Evolutionary conservation across 2,888 invertebrate species (phyloP).

Genomic region (Dinocampus coccinellae): DNA sequence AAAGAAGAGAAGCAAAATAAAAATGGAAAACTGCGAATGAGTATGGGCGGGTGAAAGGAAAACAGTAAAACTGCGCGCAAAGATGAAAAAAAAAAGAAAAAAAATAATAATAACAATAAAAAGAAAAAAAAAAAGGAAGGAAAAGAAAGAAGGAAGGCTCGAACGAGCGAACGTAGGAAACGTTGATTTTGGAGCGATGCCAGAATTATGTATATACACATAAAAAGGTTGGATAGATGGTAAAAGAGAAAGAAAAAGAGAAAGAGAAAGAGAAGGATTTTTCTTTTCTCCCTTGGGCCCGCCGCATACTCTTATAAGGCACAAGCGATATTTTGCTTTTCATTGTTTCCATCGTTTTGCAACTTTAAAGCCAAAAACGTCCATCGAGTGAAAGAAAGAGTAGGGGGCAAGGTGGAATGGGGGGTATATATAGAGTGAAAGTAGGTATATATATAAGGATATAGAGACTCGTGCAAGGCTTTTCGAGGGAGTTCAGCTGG

Average conservation of each 20-base stretch:
- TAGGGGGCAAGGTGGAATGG: too few relatives aligned
- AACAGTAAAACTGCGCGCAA: slow-evolving; percentile 1
- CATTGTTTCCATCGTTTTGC: slow-evolving; percentile 28
- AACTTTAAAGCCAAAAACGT: slow-evolving; percentile 22
- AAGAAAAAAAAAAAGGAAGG: background rate
- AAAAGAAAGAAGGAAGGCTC: slow-evolving; percentile 18
- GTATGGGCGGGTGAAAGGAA: background rate
- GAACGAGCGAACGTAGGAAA: slow-evolving; percentile 31
- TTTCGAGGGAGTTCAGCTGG: slow-evolving; percentile 21
- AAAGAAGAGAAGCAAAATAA: background rate
- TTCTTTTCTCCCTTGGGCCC: slow-evolving; percentile 7
- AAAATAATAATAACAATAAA: background rate
- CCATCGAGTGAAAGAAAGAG: background rate
- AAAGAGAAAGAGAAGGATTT: slow-evolving; percentile 28
- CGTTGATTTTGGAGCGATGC: slow-evolving; percentile 63
- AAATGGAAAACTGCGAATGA: slow-evolving; percentile 5
- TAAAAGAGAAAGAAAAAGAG: too few relatives aligned
- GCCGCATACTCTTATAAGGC: background rate
- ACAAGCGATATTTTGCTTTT: slow-evolving; percentile 28
- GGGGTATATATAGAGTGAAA: background rate
- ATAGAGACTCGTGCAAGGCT: slow-evolving; percentile 5
- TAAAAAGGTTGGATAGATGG: slow-evolving; percentile 23
- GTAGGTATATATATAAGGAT: background rate
- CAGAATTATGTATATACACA: slow-evolving; percentile 60
- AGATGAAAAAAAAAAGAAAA: slow-evolving; percentile 2